phyloP scores from a whole-genome alignment of 2,797 vertebrate genomes.

The Enoplosus armatus region DNA sequence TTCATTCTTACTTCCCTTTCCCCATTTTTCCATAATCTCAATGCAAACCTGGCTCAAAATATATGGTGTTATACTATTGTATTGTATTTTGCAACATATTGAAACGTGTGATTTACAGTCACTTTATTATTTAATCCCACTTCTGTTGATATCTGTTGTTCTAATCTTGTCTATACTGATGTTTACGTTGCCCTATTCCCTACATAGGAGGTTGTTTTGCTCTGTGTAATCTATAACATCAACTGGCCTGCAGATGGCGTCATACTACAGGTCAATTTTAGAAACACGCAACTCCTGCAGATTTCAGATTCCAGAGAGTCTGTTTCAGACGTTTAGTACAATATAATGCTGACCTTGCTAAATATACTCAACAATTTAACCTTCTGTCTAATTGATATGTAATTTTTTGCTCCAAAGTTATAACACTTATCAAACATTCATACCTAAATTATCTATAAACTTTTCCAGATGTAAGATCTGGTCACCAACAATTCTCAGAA shows the following conservation, averaged over 20 bases:
- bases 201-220: neutral
- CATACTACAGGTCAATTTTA: neutral
- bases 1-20: neutral
- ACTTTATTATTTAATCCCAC: neutral
- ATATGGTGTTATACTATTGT: neutral
- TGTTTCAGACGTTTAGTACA: neutral
- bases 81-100: neutral
- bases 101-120: too few relatives aligned
- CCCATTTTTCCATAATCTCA: neutral
- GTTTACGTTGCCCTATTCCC: too few relatives aligned
- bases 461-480: neutral
- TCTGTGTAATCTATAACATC: neutral
- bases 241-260: constrained; percentile 45
- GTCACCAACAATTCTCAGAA: neutral
- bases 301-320: neutral
- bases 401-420: neutral
- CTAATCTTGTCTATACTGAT: neutral
- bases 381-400: neutral
- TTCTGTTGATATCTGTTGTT: neutral
- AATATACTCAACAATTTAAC: neutral
- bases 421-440: neutral
- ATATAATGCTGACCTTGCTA: neutral
- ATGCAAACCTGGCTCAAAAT: neutral
- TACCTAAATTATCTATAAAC: neutral
- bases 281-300: neutral